phyloP scores from a whole-genome alignment of 2,888 invertebrate species.

The Pachliopta kotzebuea region DNA sequence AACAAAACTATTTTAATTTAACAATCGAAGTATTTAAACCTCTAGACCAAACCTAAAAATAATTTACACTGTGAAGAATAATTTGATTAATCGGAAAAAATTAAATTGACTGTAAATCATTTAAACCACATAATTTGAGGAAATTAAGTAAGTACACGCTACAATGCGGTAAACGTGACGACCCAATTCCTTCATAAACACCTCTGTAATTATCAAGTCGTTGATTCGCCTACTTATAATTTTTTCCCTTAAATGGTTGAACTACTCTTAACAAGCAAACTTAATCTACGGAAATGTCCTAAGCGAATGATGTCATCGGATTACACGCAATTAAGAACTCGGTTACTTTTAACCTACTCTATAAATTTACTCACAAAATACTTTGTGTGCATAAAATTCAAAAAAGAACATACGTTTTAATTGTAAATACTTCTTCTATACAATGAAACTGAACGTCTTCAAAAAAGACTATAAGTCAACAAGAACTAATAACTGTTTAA shows the following conservation, averaged over 20 bases:
- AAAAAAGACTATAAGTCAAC: too few species aligned
- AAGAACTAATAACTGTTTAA: too few species aligned
- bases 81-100: not conserved
- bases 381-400: too few species aligned
- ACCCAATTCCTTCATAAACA: slow-evolving; percentile 30
- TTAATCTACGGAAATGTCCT: slow-evolving; percentile 16
- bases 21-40: too few species aligned
- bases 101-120: slow-evolving; percentile 1
- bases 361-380: too few species aligned
- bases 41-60: not conserved
- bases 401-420: too few species aligned
- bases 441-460: too few species aligned
- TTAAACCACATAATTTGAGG: slow-evolving; percentile 24
- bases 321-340: slow-evolving; percentile 14
- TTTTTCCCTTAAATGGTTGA: slow-evolving; percentile 17
- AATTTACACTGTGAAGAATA: not conserved
- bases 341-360: not conserved
- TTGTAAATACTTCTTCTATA: too few species aligned
- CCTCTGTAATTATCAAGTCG: slow-evolving; percentile 14
- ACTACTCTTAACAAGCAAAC: slow-evolving; percentile 5
- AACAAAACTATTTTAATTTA: too few species aligned
- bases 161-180: slow-evolving; percentile 29
- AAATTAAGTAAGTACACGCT: slow-evolving; percentile 27
- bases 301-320: slow-evolving; percentile 11
- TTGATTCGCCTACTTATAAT: slow-evolving; percentile 4